phyloP scores from a whole-genome alignment of 2,888 invertebrate genomes.

The Eupithecia inturbata region DNA sequence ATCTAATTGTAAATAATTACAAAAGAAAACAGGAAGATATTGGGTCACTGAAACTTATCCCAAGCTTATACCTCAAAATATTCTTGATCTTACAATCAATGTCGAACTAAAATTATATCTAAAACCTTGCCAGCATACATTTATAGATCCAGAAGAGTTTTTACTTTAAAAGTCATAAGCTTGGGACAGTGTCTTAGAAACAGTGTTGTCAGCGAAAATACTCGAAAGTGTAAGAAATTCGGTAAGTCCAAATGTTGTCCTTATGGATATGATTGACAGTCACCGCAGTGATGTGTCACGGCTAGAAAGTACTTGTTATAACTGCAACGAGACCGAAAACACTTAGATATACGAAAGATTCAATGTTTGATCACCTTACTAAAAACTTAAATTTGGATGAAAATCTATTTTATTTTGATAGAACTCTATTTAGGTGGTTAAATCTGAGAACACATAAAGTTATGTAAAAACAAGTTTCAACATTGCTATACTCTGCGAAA shows the following conservation, averaged over 20 bases:
- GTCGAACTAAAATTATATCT: neutral
- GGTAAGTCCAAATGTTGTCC: slow-evolving; percentile 44
- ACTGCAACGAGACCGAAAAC: slow-evolving; percentile 30
- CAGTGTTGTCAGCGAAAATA: slow-evolving; percentile 20
- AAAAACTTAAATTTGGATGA: slow-evolving; percentile 16
- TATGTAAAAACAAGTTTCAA: slow-evolving; percentile 73
- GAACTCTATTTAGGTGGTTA: slow-evolving; percentile 22
- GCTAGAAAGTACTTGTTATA: slow-evolving; percentile 47
- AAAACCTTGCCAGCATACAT: too few relatives aligned
- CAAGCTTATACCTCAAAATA: neutral
- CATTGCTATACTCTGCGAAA: slow-evolving; percentile 72
- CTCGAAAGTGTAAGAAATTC: slow-evolving; percentile 38
- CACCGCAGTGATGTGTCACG: slow-evolving; percentile 76
- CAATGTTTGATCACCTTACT: neutral
- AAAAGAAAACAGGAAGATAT: slow-evolving; percentile 57
- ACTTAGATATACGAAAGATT: slow-evolving; percentile 15
- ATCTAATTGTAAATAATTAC: slow-evolving; percentile 68
- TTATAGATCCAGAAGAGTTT: neutral
- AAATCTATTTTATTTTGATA: slow-evolving; percentile 17
- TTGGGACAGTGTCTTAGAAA: slow-evolving; percentile 9
- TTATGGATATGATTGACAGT: slow-evolving; percentile 72
- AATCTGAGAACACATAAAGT: slow-evolving; percentile 71
- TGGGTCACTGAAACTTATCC: slow-evolving; percentile 6
- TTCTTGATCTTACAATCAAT: neutral
- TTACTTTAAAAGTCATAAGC: neutral